Percentiles rank a stretch among this genome's conserved stretches.
phyloP scores from a whole-genome alignment of 2,113 vertebrate genomes.

The Mobula hypostoma region DNA sequence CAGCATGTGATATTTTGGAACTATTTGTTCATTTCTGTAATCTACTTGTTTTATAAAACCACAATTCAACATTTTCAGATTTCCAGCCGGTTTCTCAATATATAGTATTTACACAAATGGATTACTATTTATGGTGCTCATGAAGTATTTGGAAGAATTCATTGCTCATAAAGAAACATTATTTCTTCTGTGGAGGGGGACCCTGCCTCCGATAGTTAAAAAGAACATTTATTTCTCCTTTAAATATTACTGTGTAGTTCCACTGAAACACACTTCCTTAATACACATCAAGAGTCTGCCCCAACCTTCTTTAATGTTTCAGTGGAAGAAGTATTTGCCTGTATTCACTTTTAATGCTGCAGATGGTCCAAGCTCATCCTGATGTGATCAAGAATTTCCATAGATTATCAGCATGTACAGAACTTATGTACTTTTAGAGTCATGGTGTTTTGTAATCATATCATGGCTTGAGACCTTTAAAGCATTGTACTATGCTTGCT shows the following conservation, averaged over 20 bases:
- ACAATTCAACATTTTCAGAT: neutral
- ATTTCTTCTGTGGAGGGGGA: neutral
- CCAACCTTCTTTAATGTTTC: neutral
- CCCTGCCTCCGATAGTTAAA: neutral
- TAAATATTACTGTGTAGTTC: neutral
- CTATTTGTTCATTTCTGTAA: neutral
- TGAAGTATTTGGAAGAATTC: neutral
- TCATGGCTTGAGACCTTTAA: conserved; percentile 26
- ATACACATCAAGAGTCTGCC: neutral
- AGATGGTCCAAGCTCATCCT: neutral
- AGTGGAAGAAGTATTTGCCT: neutral
- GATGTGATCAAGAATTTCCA: neutral
- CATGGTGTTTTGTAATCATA: neutral
- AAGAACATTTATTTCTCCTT: neutral
- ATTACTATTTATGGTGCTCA: conserved; percentile 15
- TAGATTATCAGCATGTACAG: neutral
- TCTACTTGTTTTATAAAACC: neutral
- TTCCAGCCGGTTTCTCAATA: neutral
- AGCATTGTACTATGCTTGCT: neutral
- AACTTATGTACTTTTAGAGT: neutral
- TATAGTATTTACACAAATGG: neutral
- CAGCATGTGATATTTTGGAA: neutral
- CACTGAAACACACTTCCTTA: too few relatives aligned
- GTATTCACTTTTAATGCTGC: neutral
- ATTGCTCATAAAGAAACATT: neutral